Base-by-base conservation (phyloP, 1,140 invertebrate species). In the Eupeodes corollae region DNA sequence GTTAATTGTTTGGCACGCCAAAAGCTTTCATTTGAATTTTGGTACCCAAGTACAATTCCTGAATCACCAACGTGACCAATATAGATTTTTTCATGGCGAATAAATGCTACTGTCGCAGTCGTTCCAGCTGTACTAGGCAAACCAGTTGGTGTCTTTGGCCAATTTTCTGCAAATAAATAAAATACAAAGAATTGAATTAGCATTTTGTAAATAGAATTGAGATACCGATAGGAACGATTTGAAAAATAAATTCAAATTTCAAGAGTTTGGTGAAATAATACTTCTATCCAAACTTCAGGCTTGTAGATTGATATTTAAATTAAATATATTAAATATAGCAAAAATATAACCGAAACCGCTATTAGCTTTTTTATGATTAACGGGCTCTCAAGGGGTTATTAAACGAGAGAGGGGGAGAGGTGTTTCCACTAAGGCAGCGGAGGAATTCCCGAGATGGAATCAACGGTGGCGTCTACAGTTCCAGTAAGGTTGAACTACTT, bases 1-100 rank as follows among this genome's bases (percentile, higher is more conserved):
- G 91, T 95, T 38, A 95, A 63, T 2, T 84, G 77, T 62, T 79
- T 80, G 0, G 88, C 84, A 44, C 77, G 76, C 89, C 89, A 93
- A 52, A 79, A 75, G 13, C 75, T 71, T 53, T 78, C 76, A 42
- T 73, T 74, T 44, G 80, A 77, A 50, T 80, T 77, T 63, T 87
- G 82, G 61, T 83, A 83, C 21, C 92, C 93, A 37, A 98, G 73
- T 18, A 94, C 84, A 58, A 98, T 92, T 13, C 83, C 90, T 0
- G 93, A 97, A 70, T 98, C 95, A 15, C 95, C 95, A 30, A 97
- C 94, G 77, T 98, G 95, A 14, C 93, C 94, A 44, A 94, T 87
- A 63, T 97, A 98, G 47, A 98, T 84, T 73, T 98, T 98, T 14
- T 89, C 86, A 56, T 86, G 79, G 51, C 91, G 77, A 58, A 98